phyloP scores from a whole-genome alignment of 2,888 invertebrate species.

The Epirrita christyi region DNA sequence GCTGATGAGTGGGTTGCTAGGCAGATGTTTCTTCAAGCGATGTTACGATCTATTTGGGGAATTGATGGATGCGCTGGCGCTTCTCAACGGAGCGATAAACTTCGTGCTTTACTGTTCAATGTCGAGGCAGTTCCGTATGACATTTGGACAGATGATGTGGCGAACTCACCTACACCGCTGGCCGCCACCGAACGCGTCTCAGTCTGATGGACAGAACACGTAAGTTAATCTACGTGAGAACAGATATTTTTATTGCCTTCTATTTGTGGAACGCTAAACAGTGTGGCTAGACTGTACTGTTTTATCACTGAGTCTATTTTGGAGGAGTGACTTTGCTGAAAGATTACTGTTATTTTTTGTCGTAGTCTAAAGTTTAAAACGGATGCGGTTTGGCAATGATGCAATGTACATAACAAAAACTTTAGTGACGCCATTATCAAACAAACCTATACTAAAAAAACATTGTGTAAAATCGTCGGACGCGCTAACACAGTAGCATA shows the following conservation, averaged over 20 bases:
- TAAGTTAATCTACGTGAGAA: constrained; percentile 65
- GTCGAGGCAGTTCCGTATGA: constrained; percentile 94
- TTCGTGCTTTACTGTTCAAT: constrained; percentile 97
- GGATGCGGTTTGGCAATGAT: background rate
- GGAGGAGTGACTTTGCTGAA: background rate
- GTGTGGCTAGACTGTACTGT: constrained; percentile 3
- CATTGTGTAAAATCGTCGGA: too few species aligned
- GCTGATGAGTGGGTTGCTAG: constrained; percentile 73
- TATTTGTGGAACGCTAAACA: constrained; percentile 39
- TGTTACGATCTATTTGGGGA: constrained; percentile 94
- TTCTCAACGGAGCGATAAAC: constrained; percentile 96
- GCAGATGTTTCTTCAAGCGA: constrained; percentile 89
- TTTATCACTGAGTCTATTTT: constrained; percentile 11
- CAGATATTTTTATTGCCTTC: constrained; percentile 31
- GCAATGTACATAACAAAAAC: too few species aligned
- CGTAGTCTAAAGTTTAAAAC: background rate
- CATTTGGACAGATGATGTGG: constrained; percentile 76
- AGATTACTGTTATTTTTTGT: background rate
- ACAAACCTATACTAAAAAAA: too few species aligned
- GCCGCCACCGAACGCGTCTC: constrained; percentile 80
- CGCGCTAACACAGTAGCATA: too few species aligned
- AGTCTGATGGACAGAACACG: constrained; percentile 87
- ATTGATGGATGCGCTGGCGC: constrained; percentile 94
- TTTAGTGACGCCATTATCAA: background rate
- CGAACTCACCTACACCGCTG: constrained; percentile 74